phyloP scores from a whole-genome alignment of 2,113 vertebrate genomes.

The human region GRCh38 chr5:81873501-81874000 shows the following conservation, averaged over 20 bases:
- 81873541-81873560: neutral
- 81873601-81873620: neutral
- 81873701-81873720: neutral
- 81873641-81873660: neutral
- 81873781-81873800: neutral
- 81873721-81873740: neutral
- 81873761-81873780: neutral
- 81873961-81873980: neutral
- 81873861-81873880: neutral
- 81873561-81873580: neutral
- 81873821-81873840: neutral
- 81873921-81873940: neutral
- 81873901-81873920: neutral
- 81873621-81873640: neutral
- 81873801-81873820: neutral
- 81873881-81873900: neutral
- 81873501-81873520: conserved; percentile 22
- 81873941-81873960: neutral
- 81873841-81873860: neutral
- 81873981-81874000: neutral
- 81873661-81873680: neutral
- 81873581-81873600: conserved; percentile 17
- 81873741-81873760: neutral
- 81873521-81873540: neutral
- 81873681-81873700: neutral